Evolutionary conservation across 1,140 invertebrate genomes (phyloP).

Genomic region (Monochamus saltuarius): DNA sequence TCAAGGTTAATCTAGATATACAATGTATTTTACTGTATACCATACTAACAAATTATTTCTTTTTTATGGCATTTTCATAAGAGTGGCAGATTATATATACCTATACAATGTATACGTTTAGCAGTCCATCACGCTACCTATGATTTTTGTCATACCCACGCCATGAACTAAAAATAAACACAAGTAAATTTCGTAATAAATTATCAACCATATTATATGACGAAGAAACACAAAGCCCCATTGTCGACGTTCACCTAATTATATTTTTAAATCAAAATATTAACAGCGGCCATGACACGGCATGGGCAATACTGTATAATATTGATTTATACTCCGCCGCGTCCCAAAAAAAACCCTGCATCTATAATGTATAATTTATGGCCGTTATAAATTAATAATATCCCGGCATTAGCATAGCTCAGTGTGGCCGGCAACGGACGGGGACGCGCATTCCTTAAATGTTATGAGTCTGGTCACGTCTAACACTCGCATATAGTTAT

Average conservation of each 20-base stretch:
- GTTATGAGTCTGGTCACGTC: constrained; percentile 33
- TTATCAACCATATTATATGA: constrained; percentile 13
- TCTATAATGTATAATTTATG: constrained; percentile 29
- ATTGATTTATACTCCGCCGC: too few relatives aligned
- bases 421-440: constrained; percentile 16
- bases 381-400: constrained; percentile 36
- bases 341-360: too few relatives aligned
- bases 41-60: too few relatives aligned
- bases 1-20: too few relatives aligned
- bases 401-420: constrained; percentile 29
- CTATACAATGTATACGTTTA: too few relatives aligned
- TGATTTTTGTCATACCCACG: too few relatives aligned
- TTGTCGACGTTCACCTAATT: neutral
- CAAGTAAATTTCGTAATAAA: neutral
- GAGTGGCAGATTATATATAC: too few relatives aligned
- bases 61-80: too few relatives aligned
- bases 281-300: neutral
- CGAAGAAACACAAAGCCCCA: constrained; percentile 2
- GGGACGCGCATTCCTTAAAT: constrained; percentile 26
- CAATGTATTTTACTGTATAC: too few relatives aligned
- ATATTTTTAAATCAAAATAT: constrained; percentile 7
- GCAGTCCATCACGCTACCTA: too few relatives aligned
- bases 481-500: constrained; percentile 34
- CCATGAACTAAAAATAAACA: too few relatives aligned
- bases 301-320: too few relatives aligned